A percentile compares a stretch with the other conserved stretches of the same genome.
Conservation (phyloP, 2,113 vertebrate genomes). For the Pithys albifrons region DNA sequence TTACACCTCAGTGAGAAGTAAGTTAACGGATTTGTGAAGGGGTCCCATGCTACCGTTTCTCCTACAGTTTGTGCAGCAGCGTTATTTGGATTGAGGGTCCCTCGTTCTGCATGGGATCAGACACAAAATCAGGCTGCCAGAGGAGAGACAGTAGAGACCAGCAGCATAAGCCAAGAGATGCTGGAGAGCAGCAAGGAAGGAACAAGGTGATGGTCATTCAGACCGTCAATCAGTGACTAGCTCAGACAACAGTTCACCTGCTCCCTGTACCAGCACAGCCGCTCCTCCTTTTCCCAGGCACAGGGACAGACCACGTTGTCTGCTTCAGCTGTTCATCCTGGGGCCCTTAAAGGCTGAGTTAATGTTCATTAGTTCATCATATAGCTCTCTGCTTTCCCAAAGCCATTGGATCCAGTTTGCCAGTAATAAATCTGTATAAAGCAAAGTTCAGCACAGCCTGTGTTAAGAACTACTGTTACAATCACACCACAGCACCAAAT, state of each 20-base stretch:
- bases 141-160: not conserved
- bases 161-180: not conserved
- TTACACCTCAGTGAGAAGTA: not conserved
- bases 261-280: not conserved
- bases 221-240: not conserved
- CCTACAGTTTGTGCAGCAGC: not conserved
- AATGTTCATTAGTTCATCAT: slow-evolving; percentile 23
- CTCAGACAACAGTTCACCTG: slow-evolving; percentile 4
- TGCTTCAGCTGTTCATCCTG: not conserved
- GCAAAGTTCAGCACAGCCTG: not conserved
- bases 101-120: not conserved
- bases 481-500: not conserved
- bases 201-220: not conserved
- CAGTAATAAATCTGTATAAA: not conserved
- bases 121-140: not conserved
- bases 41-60: not conserved
- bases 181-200: not conserved
- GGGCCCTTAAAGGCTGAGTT: slow-evolving; percentile 31
- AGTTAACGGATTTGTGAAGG: not conserved
- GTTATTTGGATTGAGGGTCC: not conserved
- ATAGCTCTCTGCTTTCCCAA: not conserved
- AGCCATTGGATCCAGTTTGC: not conserved
- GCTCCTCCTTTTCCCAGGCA: not conserved
- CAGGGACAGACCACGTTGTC: not conserved
- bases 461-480: not conserved